A percentile compares a stretch with the other conserved stretches of the same genome.
Conservation (phyloP, 2,888 invertebrate genomes). For the Catocala nupta region DNA sequence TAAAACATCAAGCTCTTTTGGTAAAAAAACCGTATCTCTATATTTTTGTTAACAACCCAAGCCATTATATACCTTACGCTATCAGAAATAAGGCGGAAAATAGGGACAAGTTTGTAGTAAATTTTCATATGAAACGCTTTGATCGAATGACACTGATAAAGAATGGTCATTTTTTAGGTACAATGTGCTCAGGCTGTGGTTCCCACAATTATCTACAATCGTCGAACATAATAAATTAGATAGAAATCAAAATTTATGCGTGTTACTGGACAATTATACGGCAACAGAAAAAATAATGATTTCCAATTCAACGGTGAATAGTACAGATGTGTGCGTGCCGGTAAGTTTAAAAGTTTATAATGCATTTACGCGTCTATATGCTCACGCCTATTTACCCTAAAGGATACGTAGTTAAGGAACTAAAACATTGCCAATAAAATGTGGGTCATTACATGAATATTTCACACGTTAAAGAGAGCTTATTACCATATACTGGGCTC, state of each 20-base stretch:
- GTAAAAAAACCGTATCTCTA: no score
- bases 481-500: no score
- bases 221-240: constrained; percentile 61
- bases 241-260: constrained; percentile 58
- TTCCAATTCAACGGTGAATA: constrained; percentile 19
- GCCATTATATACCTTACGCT: not conserved
- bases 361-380: no score
- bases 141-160: constrained; percentile 25
- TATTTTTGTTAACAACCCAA: not conserved
- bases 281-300: constrained; percentile 44
- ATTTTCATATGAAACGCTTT: constrained; percentile 30
- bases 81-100: not conserved
- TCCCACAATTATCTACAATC: constrained; percentile 69
- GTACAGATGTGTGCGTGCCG: constrained; percentile 57
- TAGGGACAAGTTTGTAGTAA: not conserved
- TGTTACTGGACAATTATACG: constrained; percentile 60
- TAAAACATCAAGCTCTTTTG: no score
- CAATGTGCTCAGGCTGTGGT: constrained; percentile 66
- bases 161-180: constrained; percentile 53
- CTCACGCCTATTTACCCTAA: no score
- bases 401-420: no score
- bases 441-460: no score
- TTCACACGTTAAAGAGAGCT: no score
- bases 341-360: constrained; percentile 49
- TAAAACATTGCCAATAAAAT: no score